Conservation (phyloP, 2,113 vertebrate genomes). For the Lampris incognitus region DNA sequence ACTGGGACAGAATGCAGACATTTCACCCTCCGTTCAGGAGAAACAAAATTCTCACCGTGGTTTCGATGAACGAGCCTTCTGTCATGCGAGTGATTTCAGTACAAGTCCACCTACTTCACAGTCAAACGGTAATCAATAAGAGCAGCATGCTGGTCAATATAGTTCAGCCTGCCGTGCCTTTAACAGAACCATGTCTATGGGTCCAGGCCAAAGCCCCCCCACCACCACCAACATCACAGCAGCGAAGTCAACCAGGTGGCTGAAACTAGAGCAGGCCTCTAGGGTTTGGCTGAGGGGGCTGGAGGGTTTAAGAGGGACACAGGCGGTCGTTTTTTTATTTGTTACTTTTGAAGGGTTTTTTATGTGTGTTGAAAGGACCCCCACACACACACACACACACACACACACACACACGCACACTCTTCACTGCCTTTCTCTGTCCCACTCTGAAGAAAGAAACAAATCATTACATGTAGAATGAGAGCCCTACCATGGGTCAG, state of each 20-base stretch:
- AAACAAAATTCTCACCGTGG: conserved; percentile 46
- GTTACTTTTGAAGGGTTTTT: background rate
- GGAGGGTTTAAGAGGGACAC: background rate
- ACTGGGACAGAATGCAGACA: conserved; percentile 46
- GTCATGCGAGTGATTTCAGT: conserved; percentile 39
- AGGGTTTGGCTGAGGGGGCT: conserved; percentile 59
- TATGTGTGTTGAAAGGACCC: conserved; percentile 42
- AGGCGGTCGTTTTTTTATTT: conserved; percentile 17
- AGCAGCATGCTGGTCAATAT: conserved; percentile 35
- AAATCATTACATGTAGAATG: conserved; percentile 57
- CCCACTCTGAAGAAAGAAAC: conserved; percentile 71
- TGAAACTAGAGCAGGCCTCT: conserved; percentile 75
- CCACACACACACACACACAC: conserved; percentile 17
- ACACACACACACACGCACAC: conserved; percentile 4
- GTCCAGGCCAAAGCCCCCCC: conserved; percentile 58
- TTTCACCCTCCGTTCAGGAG: conserved; percentile 64
- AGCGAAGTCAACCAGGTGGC: conserved; percentile 77
- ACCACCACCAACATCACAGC: conserved; percentile 27
- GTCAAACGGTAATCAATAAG: conserved; percentile 20
- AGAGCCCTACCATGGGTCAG: conserved; percentile 12
- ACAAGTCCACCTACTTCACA: conserved; percentile 26
- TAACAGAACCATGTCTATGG: conserved; percentile 15
- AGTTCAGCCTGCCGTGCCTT: conserved; percentile 38
- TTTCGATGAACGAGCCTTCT: conserved; percentile 47
- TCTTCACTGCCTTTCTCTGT: conserved; percentile 19